Percentiles rank a stretch among this genome's conserved stretches.
Evolutionary conservation across 2,113 vertebrate genomes (phyloP).

Genomic region (Meles meles): DNA sequence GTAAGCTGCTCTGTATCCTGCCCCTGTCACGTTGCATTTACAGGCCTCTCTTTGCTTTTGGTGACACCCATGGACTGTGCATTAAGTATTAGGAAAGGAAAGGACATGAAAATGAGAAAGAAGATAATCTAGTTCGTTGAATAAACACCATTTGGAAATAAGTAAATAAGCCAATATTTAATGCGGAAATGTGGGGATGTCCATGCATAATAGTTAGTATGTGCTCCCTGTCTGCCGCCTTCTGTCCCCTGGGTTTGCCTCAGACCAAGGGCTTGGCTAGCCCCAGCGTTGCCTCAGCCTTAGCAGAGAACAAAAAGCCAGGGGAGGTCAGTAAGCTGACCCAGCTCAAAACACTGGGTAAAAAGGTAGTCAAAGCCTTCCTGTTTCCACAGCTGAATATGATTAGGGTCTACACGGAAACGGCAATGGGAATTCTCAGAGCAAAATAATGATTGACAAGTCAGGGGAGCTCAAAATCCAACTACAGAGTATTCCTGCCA

Average conservation of each 20-base stretch:
- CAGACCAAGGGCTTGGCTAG: neutral
- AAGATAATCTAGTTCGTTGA: neutral
- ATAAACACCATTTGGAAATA: neutral
- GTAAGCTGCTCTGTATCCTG: neutral
- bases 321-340: neutral
- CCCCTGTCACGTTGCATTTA: neutral
- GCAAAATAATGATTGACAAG: neutral
- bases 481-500: neutral
- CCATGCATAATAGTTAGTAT: too few relatives aligned
- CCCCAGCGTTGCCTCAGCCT: neutral
- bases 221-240: neutral
- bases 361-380: neutral
- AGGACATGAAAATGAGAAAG: neutral
- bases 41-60: conserved; percentile 7
- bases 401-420: neutral
- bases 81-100: conserved; percentile 31
- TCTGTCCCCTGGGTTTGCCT: neutral
- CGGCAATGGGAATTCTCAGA: neutral
- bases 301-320: neutral
- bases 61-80: neutral
- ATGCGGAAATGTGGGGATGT: neutral
- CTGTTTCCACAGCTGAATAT: neutral
- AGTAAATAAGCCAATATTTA: neutral
- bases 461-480: neutral
- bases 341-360: neutral